Base-by-base conservation (phyloP, 2,113 vertebrate species). In the Embiotoca jacksoni region DNA sequence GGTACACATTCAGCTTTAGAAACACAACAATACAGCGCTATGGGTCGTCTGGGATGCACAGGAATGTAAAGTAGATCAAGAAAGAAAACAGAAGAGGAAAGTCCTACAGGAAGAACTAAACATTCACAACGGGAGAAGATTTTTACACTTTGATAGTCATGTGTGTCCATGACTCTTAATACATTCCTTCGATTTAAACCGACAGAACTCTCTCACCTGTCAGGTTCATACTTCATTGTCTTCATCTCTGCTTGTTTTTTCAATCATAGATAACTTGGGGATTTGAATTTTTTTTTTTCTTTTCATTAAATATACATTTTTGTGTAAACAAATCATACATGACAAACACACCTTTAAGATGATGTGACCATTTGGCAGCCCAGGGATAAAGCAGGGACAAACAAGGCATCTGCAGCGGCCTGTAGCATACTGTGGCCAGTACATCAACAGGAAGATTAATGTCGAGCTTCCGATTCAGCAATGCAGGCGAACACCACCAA, bases 31-130 rank as follows among this genome's bases (percentile, higher is more conserved):
- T 33, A 55, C 8, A 78, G 74, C 80, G 89, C 92, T 84, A 80
- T 75, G 92, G 69, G 88, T 83, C 37, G 72, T 87, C 76, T 82
- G 83, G 84, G 92, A 89, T 91, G 91, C 92, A 93, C 82, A 92
- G 95, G 95, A 97, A 97, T 96, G 95, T 96, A 93, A 91, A 93
- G 86, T 89, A 92, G 78, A 89, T 53, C 92, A 93, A 92, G 93
- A 92, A 93, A 93, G 93, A 92, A 93, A 93, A 92, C 39, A 87
- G 50, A 56, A 82, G 50, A 5, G 87, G 84, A 91, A 88, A 87
- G 50, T 68, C 54, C 80, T 37, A 75, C 74, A 83, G 80, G 47
- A 81, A 70, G 33, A 60, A 61, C 64, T 56, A 4, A 41, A 74
- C 69, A 75, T 76, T 74, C 77, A 72, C 76, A 75, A 65, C 14